A percentile compares a stretch with the other conserved stretches of the same genome.
phyloP scores from a whole-genome alignment of 2,113 vertebrate species.

The Alexandromys fortis region DNA sequence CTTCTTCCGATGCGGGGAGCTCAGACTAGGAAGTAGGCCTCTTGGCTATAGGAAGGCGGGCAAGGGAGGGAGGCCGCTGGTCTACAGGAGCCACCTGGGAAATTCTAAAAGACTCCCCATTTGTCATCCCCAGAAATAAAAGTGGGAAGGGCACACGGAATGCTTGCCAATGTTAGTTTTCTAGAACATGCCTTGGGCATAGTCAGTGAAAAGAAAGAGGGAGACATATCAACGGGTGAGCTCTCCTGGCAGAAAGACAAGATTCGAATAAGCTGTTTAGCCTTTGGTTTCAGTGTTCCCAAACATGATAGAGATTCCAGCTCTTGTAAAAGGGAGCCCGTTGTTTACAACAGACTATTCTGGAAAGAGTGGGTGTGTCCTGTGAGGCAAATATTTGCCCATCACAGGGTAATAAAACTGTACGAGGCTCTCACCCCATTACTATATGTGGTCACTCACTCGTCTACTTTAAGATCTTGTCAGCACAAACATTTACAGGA shows the following conservation, averaged over 20 bases:
- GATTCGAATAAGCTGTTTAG: slow-evolving; percentile 74
- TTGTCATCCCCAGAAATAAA: slow-evolving; percentile 24
- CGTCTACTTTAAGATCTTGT: slow-evolving; percentile 76
- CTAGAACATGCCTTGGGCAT: slow-evolving; percentile 66
- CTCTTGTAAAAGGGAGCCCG: slow-evolving; percentile 70
- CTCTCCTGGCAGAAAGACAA: slow-evolving; percentile 69
- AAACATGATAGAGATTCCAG: slow-evolving; percentile 79
- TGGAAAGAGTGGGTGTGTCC: slow-evolving; percentile 69
- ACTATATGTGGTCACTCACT: slow-evolving; percentile 73
- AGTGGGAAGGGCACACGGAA: slow-evolving; percentile 34
- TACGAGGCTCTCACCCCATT: slow-evolving; percentile 66
- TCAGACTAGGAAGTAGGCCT: neutral
- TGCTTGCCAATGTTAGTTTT: slow-evolving; percentile 68
- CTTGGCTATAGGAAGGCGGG: neutral
- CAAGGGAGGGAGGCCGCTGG: neutral
- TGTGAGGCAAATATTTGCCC: slow-evolving; percentile 75
- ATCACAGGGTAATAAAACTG: slow-evolving; percentile 78
- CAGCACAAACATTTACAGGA: slow-evolving; percentile 75
- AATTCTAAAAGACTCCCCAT: slow-evolving; percentile 19
- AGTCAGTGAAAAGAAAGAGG: slow-evolving; percentile 22
- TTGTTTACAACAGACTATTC: slow-evolving; percentile 77
- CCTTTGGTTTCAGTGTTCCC: slow-evolving; percentile 74
- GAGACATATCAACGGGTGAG: slow-evolving; percentile 42
- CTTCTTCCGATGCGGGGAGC: neutral
- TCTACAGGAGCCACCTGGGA: neutral